A percentile compares a stretch with the other conserved stretches of the same genome.
phyloP scores from a whole-genome alignment of 2,888 invertebrate genomes.

The Xylota sylvarum region DNA sequence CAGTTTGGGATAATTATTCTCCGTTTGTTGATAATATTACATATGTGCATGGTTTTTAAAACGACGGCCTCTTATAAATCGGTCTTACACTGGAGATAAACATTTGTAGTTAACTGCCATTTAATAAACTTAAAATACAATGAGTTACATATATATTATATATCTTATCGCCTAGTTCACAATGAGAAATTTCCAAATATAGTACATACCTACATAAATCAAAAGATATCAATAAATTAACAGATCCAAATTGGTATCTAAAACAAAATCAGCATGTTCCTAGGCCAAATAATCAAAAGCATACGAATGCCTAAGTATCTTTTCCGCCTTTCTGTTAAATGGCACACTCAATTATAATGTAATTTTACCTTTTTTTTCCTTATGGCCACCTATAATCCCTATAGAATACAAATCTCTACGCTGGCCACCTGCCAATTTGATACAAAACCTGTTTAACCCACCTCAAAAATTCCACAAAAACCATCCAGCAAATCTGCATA shows the following conservation, averaged over 20 bases:
- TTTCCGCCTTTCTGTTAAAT: not conserved
- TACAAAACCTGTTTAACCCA: slow-evolving; percentile 48
- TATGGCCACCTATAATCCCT: slow-evolving; percentile 35
- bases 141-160: too few species aligned
- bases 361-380: slow-evolving; percentile 25
- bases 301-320: not conserved
- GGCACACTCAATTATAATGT: slow-evolving; percentile 45
- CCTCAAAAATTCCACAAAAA: slow-evolving; percentile 45
- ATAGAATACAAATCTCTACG: not conserved
- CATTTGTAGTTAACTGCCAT: too few species aligned
- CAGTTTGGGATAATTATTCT: too few species aligned
- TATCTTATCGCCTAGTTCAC: too few species aligned
- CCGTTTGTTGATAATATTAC: too few species aligned
- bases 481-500: slow-evolving; percentile 72
- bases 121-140: too few species aligned
- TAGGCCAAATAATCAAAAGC: slow-evolving; percentile 6
- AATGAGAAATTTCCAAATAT: too few species aligned
- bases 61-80: too few species aligned
- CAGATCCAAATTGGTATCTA: not conserved
- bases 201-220: too few species aligned
- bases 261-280: not conserved
- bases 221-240: not conserved
- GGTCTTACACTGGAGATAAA: too few species aligned
- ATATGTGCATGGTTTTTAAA: too few species aligned
- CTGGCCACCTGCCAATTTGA: slow-evolving; percentile 66